These are phyloP conservation scores for Actenoides lindsayi DNA, from an alignment of 2,113 vertebrate species.

Conservation along the genomic window DNA sequence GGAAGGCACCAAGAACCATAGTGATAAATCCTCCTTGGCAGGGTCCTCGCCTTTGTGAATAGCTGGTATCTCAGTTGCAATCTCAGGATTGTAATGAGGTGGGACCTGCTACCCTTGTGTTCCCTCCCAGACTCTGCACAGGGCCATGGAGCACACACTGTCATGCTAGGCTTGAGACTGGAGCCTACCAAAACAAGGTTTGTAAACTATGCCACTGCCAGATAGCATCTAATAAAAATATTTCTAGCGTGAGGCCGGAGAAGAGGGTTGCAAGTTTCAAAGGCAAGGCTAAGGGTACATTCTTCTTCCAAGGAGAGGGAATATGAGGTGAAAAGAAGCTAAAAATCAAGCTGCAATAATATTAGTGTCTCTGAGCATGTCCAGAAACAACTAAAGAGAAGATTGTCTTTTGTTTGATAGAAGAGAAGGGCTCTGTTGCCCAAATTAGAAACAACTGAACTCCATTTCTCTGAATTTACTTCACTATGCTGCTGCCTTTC, in stretches of 20 bases:
- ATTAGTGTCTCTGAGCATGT: background rate
- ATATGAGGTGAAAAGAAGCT: background rate
- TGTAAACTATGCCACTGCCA: background rate
- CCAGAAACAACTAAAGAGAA: background rate
- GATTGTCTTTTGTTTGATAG: background rate
- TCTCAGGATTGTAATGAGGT: background rate
- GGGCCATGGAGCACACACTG: background rate
- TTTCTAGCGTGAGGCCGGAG: background rate
- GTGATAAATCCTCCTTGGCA: background rate
- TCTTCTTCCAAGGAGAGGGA: background rate
- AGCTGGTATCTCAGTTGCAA: accelerated
- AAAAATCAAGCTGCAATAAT: constrained; percentile 16
- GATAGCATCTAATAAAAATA: background rate
- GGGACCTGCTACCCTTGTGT: background rate
- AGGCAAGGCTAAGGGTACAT: background rate
- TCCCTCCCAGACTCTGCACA: background rate
- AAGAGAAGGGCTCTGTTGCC: background rate
- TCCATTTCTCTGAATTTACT: background rate
- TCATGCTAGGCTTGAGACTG: background rate
- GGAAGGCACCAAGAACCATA: background rate
- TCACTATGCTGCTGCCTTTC: background rate
- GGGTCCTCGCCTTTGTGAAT: background rate
- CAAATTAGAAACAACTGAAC: background rate
- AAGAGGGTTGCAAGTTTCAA: background rate
- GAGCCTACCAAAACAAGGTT: background rate